Conservation (phyloP, 2,797 vertebrate genomes). For the Zenarchopterus dispar region DNA sequence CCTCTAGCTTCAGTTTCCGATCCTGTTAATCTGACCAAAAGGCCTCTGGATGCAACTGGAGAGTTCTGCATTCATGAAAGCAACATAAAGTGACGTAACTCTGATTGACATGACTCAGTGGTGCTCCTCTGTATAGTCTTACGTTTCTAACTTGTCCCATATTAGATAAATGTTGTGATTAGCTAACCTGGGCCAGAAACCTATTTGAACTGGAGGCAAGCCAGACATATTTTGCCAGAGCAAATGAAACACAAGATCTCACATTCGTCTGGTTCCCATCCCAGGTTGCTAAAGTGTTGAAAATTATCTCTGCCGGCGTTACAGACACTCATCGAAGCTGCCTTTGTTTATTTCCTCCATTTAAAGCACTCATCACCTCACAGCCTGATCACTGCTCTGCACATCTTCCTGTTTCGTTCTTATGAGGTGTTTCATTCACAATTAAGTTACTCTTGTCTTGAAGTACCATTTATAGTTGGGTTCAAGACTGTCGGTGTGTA, state of each 20-base stretch:
- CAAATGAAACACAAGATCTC: slow-evolving; percentile 16
- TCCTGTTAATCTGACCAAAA: too few relatives aligned
- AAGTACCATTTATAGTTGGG: too few relatives aligned
- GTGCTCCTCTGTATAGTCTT: background rate
- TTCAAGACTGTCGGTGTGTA: too few relatives aligned
- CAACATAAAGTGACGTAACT: background rate
- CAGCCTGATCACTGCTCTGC: slow-evolving; percentile 4
- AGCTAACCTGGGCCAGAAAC: slow-evolving; percentile 1
- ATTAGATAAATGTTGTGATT: background rate
- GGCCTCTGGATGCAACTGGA: background rate
- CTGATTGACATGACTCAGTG: background rate
- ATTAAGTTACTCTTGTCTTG: too few relatives aligned
- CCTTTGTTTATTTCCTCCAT: slow-evolving; percentile 11
- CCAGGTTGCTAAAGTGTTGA: background rate
- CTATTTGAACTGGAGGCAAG: slow-evolving; percentile 25
- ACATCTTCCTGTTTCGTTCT: slow-evolving; percentile 25
- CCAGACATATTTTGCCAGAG: slow-evolving; percentile 16
- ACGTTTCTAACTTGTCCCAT: background rate
- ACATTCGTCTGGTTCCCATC: slow-evolving; percentile 21
- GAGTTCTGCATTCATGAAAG: background rate
- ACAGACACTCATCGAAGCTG: slow-evolving; percentile 12
- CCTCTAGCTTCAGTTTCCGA: too few relatives aligned
- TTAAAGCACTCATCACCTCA: slow-evolving; percentile 2
- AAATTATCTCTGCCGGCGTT: background rate
- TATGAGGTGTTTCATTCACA: too few relatives aligned